phyloP scores from a whole-genome alignment of 1,140 invertebrate species.

The Heterodera carotae region DNA sequence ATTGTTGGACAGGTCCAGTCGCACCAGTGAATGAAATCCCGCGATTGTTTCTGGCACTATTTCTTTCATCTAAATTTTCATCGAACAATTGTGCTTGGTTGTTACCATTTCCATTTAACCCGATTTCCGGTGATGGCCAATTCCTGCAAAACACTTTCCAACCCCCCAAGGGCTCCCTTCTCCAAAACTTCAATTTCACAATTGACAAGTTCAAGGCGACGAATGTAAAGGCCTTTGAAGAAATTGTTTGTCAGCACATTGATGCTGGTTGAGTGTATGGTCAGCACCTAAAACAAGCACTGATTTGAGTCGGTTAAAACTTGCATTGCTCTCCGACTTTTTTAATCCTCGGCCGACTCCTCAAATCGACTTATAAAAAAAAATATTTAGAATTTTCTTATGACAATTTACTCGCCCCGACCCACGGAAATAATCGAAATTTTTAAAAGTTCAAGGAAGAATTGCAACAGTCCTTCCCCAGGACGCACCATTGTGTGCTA shows the following conservation, averaged over 20 bases:
- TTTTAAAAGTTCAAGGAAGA: no score
- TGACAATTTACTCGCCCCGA: no score
- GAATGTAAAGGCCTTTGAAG: conserved; percentile 63
- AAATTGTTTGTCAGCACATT: conserved; percentile 43
- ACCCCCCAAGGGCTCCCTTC: conserved; percentile 54
- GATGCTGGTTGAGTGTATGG: conserved; percentile 46
- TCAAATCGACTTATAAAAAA: no score
- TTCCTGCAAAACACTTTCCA: conserved; percentile 56
- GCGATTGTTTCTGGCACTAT: conserved; percentile 34
- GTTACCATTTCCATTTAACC: neutral
- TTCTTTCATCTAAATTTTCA: conserved; percentile 35
- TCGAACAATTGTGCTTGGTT: conserved; percentile 28
- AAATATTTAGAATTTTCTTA: no score
- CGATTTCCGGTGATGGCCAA: conserved; percentile 50
- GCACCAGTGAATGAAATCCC: conserved; percentile 46
- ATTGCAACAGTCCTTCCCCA: no score
- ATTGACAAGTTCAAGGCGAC: conserved; percentile 51
- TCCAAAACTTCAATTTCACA: conserved; percentile 55
- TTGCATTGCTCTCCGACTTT: no score
- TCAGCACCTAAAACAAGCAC: conserved; percentile 52
- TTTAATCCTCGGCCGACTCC: no score
- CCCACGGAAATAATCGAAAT: no score
- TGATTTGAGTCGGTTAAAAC: no score
- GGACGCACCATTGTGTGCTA: no score
- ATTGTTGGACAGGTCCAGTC: conserved; percentile 60